Evolutionary conservation across 2,797 vertebrate species (phyloP).

Genomic region (Poeciliopsis infans): DNA sequence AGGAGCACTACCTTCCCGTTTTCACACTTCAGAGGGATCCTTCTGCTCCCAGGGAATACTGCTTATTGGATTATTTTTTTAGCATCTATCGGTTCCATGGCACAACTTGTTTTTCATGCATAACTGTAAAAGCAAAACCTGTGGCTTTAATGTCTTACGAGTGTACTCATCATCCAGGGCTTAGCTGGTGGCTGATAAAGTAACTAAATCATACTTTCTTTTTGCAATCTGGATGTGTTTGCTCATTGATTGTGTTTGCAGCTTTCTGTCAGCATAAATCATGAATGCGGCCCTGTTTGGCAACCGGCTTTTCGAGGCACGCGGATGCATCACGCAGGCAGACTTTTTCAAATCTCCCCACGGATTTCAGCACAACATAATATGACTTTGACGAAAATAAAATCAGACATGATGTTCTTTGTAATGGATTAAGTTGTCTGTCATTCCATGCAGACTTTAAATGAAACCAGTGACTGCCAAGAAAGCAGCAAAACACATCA

Average conservation of each 20-base stretch:
- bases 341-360: conserved; percentile 40
- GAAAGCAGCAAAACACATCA: conserved; percentile 31
- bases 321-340: conserved; percentile 36
- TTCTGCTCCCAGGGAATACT: conserved; percentile 37
- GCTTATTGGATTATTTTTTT: conserved; percentile 36
- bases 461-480: conserved; percentile 33
- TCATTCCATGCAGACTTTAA: conserved; percentile 46
- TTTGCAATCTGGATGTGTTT: conserved; percentile 39
- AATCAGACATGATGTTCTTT: conserved; percentile 48
- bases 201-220: conserved; percentile 33
- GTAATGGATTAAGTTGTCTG: conserved; percentile 47
- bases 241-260: conserved; percentile 49
- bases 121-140: conserved; percentile 35
- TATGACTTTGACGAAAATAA: conserved; percentile 46
- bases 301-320: conserved; percentile 26
- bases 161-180: conserved; percentile 31
- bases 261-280: conserved; percentile 47
- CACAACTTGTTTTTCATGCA: conserved; percentile 32
- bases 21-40: conserved; percentile 35
- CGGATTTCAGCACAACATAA: conserved; percentile 36
- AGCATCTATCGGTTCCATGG: conserved; percentile 29
- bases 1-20: conserved; percentile 34
- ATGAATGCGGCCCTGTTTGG: conserved; percentile 44
- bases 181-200: conserved; percentile 25
- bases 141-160: conserved; percentile 24